Base-by-base conservation (phyloP, 2,888 invertebrate genomes). In the Nemotelus pantherinus region DNA sequence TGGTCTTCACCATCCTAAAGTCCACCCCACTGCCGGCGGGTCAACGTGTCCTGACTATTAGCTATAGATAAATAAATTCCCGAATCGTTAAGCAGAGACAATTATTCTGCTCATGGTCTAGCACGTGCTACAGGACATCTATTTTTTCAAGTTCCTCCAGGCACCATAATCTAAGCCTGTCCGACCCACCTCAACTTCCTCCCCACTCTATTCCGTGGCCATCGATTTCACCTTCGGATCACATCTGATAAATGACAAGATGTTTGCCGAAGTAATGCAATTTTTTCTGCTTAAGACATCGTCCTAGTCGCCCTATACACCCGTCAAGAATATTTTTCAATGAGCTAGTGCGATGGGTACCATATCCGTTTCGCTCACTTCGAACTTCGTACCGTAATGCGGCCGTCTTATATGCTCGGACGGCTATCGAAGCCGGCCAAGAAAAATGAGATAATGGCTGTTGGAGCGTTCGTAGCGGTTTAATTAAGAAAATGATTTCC, bases 401-500 rank as follows among this genome's bases (percentile, higher is more conserved):
- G 25, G 25, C 25, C 1, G 25, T 25, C 25, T 25, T 25, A 25
- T 25, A 25, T 25, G 25, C 25, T 25, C 25, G 57, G 3, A 2
- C 9, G 57, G 3, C 60, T 43, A 60, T 60, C 47, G 55, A 68
- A 44, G 39, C 68, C 25, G 55, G 67, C 55, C 53, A 39, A 47
- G 50, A 55, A 44, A 65, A 65, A 65, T 65, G 65, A 79, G 77
- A 79, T 79, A 79, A 79, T 79, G 79, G 77, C 67, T 43, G 60
- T 76, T 25, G 25, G 25, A 78, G 45, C 79, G 79, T 79, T 77
- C 60, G 76, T 67, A 72, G 79, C 77, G 79, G 79, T 79, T 79
- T 79, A 79, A 79, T 79, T 79, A 79, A 79, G 77, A 79, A 79
- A 79, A 79, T 74, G 77, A 79, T 79, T 79, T 77, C 67, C 41